Evolutionary conservation across 1,140 invertebrate genomes (phyloP), one percentile per base, ranked within the genome.

Genomic region (Drosophila melanogaster): DNA sequence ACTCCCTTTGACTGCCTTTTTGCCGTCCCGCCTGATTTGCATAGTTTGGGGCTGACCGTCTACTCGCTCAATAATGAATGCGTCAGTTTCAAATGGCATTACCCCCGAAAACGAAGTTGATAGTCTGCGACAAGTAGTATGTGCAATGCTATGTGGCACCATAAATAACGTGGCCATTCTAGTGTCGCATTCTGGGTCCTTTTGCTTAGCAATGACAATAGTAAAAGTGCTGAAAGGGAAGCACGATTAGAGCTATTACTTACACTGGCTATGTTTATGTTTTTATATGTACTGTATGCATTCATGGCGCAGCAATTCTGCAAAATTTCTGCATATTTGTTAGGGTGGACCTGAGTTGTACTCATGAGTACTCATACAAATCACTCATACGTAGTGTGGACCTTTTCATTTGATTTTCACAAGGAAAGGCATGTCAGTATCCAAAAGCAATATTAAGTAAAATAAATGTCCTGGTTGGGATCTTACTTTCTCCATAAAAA

Each of bases 251-350:
- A 40, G 43, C 11, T 24, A 46, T 33, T 50, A 47, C 33, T 33
- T 64, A 24, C 17, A 35, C 8, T 61, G 17, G 35, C n/a, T 19
- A 12, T 61, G 33, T 19, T 24, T 15, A 59, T 14, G 55, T 62
- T 59, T 19, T n/a, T 58, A 40, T 40, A 50, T 30, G 30, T 8
- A 30, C 30, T 15, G 40, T 24, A 38, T 33, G 54, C 37, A 59
- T 58, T 30, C 59, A 60, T 43, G 22, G 58, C 7, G 10, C 17
- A 64, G 30, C 44, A 43, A 26, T 41, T 60, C 60, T 64, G 38
- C 38, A 64, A 59, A 59, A 62, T 64, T 30, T 60, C 12, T 19
- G 55, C 30, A 64, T 60, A 10, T 26, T 3, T 11, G 14, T 24
- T 17, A n/a, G 54, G 26, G 55, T 64, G 60, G 60, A 44, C 60